phyloP scores from a whole-genome alignment of 1,140 invertebrate genomes.

The Brachionus manjavacas region DNA sequence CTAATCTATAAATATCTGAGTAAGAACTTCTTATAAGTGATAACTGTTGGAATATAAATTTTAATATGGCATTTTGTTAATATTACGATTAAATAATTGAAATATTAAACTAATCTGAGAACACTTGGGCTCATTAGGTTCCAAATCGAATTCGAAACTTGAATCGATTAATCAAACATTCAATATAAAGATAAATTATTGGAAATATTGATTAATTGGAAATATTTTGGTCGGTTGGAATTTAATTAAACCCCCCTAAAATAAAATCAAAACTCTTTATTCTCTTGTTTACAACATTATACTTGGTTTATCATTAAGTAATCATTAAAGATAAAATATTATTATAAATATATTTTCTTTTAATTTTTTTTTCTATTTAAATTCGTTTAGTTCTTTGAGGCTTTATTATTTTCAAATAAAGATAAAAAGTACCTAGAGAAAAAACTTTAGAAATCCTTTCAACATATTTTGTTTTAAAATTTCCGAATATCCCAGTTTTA shows the following conservation, averaged over 20 bases:
- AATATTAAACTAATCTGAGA: background rate
- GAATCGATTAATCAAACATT: background rate
- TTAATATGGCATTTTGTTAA: background rate
- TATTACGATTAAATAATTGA: background rate
- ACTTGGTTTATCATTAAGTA: conserved; percentile 29
- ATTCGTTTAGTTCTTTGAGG: background rate
- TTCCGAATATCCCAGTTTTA: background rate
- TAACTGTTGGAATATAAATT: background rate
- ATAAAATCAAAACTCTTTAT: background rate
- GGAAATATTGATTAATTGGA: background rate
- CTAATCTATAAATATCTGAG: background rate
- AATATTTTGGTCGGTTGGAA: background rate
- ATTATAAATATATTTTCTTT: background rate
- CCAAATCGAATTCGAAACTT: background rate
- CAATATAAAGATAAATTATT: background rate
- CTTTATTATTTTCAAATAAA: background rate
- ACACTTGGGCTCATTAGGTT: background rate
- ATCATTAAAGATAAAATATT: conserved; percentile 24
- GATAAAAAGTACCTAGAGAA: background rate
- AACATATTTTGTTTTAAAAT: background rate
- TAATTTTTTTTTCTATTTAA: background rate
- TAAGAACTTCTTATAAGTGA: background rate
- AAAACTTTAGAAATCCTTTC: background rate
- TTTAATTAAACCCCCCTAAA: background rate
- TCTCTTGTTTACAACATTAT: background rate